A percentile compares a stretch with the other conserved stretches of the same genome.
Conservation (phyloP, 2,113 vertebrate species). For the Sminthopsis crassicaudata region DNA sequence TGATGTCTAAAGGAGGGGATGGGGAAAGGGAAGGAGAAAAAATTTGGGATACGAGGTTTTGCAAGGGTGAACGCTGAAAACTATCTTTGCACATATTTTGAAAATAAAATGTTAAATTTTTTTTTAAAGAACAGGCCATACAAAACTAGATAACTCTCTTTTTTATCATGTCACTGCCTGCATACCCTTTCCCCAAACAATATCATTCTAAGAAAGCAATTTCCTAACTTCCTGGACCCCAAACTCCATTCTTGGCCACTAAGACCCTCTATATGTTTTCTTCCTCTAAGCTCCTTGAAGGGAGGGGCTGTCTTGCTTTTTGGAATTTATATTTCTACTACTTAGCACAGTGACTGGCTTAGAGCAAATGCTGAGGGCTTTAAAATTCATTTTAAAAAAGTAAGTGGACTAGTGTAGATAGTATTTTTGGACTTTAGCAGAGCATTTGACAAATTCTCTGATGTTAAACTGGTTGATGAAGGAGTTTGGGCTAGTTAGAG, state of each 20-base stretch:
- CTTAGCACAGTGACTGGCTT: neutral
- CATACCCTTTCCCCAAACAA: neutral
- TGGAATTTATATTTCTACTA: too few relatives aligned
- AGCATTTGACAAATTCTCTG: neutral
- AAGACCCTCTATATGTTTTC: neutral
- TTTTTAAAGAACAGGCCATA: neutral
- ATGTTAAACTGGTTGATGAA: neutral
- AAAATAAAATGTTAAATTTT: too few relatives aligned
- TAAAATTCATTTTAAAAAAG: neutral
- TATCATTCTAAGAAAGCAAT: neutral
- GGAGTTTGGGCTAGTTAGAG: neutral
- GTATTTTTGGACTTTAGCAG: neutral
- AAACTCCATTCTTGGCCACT: neutral
- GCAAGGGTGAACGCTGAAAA: too few relatives aligned
- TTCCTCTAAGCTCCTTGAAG: too few relatives aligned
- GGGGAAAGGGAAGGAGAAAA: too few relatives aligned
- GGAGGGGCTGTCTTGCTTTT: too few relatives aligned
- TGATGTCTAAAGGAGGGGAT: too few relatives aligned
- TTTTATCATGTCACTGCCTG: neutral
- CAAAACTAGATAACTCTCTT: neutral
- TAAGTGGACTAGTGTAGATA: neutral
- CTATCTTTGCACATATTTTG: too few relatives aligned
- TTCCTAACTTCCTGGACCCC: neutral
- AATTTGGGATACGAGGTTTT: too few relatives aligned
- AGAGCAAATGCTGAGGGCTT: neutral